Evolutionary conservation across 1,140 invertebrate genomes (phyloP).

Genomic region (Drosophila rufa): DNA sequence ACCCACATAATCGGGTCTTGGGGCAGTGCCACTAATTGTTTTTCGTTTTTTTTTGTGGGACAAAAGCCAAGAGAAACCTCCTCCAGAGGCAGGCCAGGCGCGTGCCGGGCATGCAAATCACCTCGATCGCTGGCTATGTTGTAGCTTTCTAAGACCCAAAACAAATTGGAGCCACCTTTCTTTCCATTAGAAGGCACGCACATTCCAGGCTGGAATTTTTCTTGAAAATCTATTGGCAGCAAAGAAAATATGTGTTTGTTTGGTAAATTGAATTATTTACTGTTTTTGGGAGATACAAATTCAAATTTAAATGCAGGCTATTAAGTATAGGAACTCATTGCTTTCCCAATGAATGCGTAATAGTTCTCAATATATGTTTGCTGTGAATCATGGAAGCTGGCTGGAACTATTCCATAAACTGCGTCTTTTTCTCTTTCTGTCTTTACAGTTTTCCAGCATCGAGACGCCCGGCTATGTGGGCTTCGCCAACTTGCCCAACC

Average conservation of each 20-base stretch:
- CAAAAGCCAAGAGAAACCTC: conserved; percentile 18
- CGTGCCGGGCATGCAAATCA: conserved; percentile 27
- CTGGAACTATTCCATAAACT: not conserved
- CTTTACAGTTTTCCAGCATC: conserved; percentile 90
- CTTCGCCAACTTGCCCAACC: conserved; percentile 97
- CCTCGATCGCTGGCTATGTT: not conserved
- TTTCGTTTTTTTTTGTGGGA: not conserved
- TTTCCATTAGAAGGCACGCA: not conserved
- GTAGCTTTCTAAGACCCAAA: conserved; percentile 25
- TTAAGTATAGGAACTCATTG: no score
- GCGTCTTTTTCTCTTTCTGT: not conserved
- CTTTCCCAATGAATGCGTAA: no score
- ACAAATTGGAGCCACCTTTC: not conserved
- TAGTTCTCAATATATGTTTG: no score
- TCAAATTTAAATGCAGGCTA: not conserved
- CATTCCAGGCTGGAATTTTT: no score
- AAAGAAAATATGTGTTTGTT: not conserved
- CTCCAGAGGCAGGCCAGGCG: not conserved
- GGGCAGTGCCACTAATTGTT: conserved; percentile 2
- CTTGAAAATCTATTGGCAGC: no score
- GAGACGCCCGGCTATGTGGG: conserved; percentile 96
- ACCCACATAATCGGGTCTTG: conserved; percentile 17
- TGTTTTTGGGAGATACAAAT: not conserved
- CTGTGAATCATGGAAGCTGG: not conserved
- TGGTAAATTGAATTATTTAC: not conserved